Evolutionary conservation across 2,888 invertebrate species (phyloP).

Genomic region (Drosophila helvetica): DNA sequence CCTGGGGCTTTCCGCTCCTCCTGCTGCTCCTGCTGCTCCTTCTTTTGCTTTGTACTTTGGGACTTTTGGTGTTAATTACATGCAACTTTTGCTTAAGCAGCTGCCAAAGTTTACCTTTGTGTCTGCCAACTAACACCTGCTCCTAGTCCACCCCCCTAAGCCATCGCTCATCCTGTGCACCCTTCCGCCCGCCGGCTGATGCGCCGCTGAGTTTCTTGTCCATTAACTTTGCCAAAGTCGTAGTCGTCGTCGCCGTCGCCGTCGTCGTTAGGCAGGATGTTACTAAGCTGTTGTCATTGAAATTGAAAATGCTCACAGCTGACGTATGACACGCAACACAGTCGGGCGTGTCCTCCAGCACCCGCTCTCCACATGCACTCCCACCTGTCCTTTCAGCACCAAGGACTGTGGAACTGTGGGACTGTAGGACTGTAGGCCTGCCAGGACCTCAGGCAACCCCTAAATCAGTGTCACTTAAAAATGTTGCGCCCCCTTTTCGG

Average conservation of each 20-base stretch:
- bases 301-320: conserved; percentile 76
- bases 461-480: conserved; percentile 79
- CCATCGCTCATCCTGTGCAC: conserved; percentile 23
- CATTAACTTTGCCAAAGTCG: conserved; percentile 66
- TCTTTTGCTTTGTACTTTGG: conserved; percentile 25
- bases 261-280: conserved; percentile 63
- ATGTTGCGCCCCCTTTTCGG: conserved; percentile 52
- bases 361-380: not conserved
- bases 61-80: conserved; percentile 75
- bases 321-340: conserved; percentile 71
- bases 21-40: not conserved
- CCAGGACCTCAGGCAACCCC: conserved; percentile 44
- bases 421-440: not conserved
- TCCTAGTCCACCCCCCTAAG: not conserved
- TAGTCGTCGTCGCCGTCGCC: conserved; percentile 31
- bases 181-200: conserved; percentile 11
- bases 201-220: conserved; percentile 59
- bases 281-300: conserved; percentile 76
- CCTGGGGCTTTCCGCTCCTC: not conserved
- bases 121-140: conserved; percentile 51
- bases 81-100: conserved; percentile 66
- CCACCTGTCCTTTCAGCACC: not conserved
- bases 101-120: conserved; percentile 56
- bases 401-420: no score
- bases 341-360: conserved; percentile 7